These are phyloP conservation scores for Malurus melanocephalus DNA, from an alignment of 2,113 vertebrate genomes.

Conservation along the genomic window DNA sequence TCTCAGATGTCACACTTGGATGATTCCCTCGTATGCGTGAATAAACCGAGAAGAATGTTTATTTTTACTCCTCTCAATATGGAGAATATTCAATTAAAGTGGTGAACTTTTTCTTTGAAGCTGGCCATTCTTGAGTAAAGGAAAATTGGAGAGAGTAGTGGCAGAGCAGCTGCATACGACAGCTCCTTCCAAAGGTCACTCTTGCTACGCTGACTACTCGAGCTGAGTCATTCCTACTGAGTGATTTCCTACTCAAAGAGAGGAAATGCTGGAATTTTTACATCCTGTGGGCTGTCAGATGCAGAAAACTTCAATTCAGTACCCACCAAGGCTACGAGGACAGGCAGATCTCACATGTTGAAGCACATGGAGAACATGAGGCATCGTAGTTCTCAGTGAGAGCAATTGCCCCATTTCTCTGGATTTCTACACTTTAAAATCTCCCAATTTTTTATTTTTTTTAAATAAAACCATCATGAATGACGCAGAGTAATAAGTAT, in stretches of 20 bases:
- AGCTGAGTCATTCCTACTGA: conserved; percentile 5
- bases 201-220: accelerated
- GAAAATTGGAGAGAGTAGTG: background rate
- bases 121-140: background rate
- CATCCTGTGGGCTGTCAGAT: background rate
- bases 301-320: background rate
- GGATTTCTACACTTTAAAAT: background rate
- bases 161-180: background rate
- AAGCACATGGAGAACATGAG: background rate
- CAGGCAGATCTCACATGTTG: background rate
- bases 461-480: background rate
- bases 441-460: too few relatives aligned
- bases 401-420: background rate
- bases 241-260: background rate
- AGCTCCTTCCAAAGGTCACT: background rate
- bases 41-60: conserved; percentile 23
- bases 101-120: conserved; percentile 8
- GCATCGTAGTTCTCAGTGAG: background rate
- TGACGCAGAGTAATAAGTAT: background rate
- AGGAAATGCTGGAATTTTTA: background rate
- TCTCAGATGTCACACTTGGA: conserved; percentile 20
- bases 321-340: background rate
- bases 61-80: conserved; percentile 42
- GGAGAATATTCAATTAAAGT: conserved; percentile 17
- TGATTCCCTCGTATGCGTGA: background rate